Base-by-base conservation (phyloP, 1,140 invertebrate species). In the Bilobella aurantiaca region DNA sequence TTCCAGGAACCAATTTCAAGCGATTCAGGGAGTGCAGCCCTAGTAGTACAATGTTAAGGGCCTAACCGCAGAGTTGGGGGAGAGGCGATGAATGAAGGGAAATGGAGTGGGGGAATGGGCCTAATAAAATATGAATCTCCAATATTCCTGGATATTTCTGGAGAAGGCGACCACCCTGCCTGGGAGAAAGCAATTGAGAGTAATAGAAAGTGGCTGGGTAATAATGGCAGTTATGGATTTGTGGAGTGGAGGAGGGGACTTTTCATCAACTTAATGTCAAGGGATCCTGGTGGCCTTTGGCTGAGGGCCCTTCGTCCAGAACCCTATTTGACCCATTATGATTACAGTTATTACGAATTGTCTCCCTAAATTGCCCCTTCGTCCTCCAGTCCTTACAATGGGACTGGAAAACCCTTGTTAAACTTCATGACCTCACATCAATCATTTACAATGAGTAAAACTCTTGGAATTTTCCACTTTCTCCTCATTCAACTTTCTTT, bases 211-310 rank as follows among this genome's bases (percentile, higher is more conserved):
- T 14, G 49, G 8, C 49, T 53, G 14, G 5, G 12, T 53, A 53
- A 53, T 53, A 53, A 53, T 53, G 49, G 23, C 12, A 53, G 49
- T 53, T 53, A 53, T 53, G 49, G 49, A 53, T 53, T 53, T 53
- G 14, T 53, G 14, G 23, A 53, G 49, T 53, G 49, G 49, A 14
- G 49, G 49, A 42, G 34, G 23, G 14, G 49, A 23, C 14, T 23
- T 53, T 53, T 53, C 49, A 53, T 53, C 49, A 53, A 53, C 49
- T 53, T 53, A 53, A 53, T 53, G 49, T 53, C 49, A 53, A 53
- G 12, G 37, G n/a, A 42, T 53, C 25, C 49, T 53, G 49, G 12
- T 12, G 23, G 49, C 5, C 12, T 53, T 23, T 42, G 18, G 49
- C 21, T 23, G 49, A 53, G 49, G 49, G 49, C 14, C 25, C 21